These are phyloP conservation scores for Coelopa frigida DNA, from an alignment of 1,140 invertebrate genomes.

Conservation along the genomic window DNA sequence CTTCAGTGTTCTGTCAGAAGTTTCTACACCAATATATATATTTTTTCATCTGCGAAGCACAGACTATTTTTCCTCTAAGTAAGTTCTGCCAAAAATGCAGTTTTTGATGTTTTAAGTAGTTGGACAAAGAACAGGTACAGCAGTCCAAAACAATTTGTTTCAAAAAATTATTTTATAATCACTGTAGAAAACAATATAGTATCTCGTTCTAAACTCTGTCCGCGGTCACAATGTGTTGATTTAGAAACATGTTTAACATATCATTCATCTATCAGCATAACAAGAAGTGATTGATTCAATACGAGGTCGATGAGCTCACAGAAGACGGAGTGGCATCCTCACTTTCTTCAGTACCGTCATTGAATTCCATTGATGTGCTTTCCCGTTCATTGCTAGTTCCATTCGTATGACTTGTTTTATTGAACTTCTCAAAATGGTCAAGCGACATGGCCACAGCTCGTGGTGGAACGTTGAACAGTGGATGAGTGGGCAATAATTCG, in stretches of 20 bases:
- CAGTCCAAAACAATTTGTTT: too few relatives aligned
- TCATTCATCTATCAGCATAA: too few relatives aligned
- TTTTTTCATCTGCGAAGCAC: too few relatives aligned
- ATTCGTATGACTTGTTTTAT: background rate
- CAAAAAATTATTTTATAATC: too few relatives aligned
- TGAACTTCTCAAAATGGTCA: constrained; percentile 22
- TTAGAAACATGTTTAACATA: too few relatives aligned
- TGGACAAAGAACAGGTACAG: too few relatives aligned
- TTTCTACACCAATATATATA: too few relatives aligned
- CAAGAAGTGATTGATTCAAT: constrained; percentile 4
- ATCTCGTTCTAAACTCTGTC: background rate
- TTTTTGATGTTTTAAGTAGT: too few relatives aligned
- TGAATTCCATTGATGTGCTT: background rate
- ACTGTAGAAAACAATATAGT: background rate
- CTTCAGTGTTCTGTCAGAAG: too few relatives aligned
- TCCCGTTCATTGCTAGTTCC: background rate
- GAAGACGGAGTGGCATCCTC: constrained; percentile 1
- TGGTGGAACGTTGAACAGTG: constrained; percentile 59
- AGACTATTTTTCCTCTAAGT: too few relatives aligned
- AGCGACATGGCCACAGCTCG: constrained; percentile 26
- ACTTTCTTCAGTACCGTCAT: background rate
- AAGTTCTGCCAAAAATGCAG: too few relatives aligned
- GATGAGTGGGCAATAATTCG: constrained; percentile 56
- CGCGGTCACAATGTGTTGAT: background rate
- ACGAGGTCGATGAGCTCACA: constrained; percentile 6